phyloP scores from a whole-genome alignment of 35 echinoderm and acorn worm genomes.

The Apostichopus parvimensis region DNA sequence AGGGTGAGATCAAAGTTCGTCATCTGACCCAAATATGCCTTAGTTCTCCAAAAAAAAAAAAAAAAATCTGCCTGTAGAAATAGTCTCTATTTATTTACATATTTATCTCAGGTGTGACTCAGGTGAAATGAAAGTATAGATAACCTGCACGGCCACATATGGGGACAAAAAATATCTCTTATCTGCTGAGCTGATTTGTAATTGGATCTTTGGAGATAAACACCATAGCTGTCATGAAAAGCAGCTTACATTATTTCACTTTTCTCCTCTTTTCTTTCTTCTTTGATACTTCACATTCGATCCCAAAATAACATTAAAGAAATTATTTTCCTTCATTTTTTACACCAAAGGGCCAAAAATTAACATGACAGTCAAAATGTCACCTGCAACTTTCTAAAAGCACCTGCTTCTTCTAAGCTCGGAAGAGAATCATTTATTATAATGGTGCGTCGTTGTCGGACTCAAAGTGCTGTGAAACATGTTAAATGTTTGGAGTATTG shows the following conservation, averaged over 20 bases:
- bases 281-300: not conserved
- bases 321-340: not conserved
- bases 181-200: not conserved
- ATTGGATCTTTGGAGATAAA: not conserved
- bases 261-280: not conserved
- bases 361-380: not conserved
- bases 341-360: not conserved
- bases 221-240: not conserved
- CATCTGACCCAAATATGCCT: conserved; percentile 23
- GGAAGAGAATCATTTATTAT: too few species aligned
- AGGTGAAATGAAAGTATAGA: not conserved
- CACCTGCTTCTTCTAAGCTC: not conserved
- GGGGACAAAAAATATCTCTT: not conserved
- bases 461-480: too few species aligned
- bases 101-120: conserved; percentile 19
- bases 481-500: too few species aligned
- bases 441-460: too few species aligned
- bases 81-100: conserved; percentile 8
- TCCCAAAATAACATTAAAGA: not conserved
- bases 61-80: not conserved
- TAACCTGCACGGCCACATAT: not conserved
- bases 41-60: not conserved
- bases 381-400: not conserved
- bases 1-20: not conserved
- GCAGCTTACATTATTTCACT: not conserved